phyloP scores from a whole-genome alignment of 2,888 invertebrate genomes.

The Nephrotoma appendiculata region DNA sequence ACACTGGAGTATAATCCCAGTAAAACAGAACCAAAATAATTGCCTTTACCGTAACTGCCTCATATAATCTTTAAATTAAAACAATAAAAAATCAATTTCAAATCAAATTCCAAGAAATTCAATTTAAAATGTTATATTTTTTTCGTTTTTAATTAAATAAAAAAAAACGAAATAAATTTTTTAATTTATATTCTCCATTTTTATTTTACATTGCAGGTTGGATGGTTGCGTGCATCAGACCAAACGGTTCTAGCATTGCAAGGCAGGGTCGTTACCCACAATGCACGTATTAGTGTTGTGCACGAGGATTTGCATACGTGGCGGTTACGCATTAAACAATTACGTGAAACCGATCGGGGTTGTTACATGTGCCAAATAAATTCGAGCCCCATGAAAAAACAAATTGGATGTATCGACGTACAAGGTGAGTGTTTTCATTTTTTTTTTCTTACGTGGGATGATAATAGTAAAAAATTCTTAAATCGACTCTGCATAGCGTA shows the following conservation, averaged over 20 bases:
- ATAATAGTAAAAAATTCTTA: not conserved
- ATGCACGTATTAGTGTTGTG: constrained; percentile 65
- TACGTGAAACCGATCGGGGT: constrained; percentile 68
- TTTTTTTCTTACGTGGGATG: not conserved
- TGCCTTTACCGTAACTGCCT: not conserved
- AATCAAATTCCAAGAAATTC: not conserved
- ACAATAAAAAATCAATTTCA: not conserved
- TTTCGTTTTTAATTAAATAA: not conserved
- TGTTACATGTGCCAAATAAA: constrained; percentile 91
- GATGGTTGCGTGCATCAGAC: constrained; percentile 80
- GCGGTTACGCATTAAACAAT: constrained; percentile 70
- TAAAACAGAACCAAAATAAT: not conserved
- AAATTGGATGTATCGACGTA: constrained; percentile 76
- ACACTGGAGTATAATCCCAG: not conserved
- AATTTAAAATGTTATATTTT: not conserved
- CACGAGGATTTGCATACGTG: constrained; percentile 72
- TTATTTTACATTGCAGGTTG: constrained; percentile 45
- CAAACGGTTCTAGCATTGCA: constrained; percentile 81
- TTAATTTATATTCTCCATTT: not conserved
- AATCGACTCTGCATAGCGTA: not conserved
- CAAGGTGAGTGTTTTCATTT: constrained; percentile 46
- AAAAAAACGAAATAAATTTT: not conserved
- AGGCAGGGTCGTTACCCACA: constrained; percentile 70
- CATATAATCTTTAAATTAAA: not conserved
- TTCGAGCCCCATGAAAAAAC: constrained; percentile 74